These are phyloP conservation scores for Tragelaphus buxtoni DNA, from an alignment of 2,113 vertebrate species.

Conservation along the genomic window DNA sequence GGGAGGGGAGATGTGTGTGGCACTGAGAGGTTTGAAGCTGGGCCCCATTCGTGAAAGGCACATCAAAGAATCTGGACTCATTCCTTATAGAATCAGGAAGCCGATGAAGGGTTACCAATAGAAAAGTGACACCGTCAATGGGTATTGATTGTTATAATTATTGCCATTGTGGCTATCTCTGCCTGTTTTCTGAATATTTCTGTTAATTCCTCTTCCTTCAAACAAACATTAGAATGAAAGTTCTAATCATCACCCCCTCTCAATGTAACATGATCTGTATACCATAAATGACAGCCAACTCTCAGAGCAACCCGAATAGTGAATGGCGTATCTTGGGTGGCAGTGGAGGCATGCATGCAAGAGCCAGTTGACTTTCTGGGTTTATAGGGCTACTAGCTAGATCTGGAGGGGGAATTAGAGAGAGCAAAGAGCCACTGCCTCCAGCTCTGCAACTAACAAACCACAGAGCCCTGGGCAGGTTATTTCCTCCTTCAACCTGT, in stretches of 20 bases:
- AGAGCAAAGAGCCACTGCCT: neutral
- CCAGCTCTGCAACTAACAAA: neutral
- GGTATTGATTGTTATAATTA: neutral
- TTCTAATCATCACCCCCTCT: neutral
- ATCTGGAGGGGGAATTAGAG: neutral
- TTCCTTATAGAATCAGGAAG: neutral
- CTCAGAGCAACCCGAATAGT: neutral
- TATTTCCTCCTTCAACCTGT: neutral
- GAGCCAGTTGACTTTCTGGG: neutral
- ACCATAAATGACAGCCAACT: neutral
- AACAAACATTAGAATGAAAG: neutral
- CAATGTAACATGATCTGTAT: neutral
- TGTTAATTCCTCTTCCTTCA: neutral
- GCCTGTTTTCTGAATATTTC: neutral
- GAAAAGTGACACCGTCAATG: neutral
- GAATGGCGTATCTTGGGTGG: neutral
- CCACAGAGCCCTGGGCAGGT: neutral
- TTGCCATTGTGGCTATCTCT: neutral
- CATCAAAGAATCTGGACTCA: neutral
- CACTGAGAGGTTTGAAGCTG: neutral
- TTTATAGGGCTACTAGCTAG: neutral
- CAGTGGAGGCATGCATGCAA: neutral
- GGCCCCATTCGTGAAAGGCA: neutral
- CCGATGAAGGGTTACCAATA: neutral
- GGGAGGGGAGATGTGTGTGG: neutral